Conservation (phyloP, 2,888 invertebrate species). For the Ichneumoninae sp. region DNA sequence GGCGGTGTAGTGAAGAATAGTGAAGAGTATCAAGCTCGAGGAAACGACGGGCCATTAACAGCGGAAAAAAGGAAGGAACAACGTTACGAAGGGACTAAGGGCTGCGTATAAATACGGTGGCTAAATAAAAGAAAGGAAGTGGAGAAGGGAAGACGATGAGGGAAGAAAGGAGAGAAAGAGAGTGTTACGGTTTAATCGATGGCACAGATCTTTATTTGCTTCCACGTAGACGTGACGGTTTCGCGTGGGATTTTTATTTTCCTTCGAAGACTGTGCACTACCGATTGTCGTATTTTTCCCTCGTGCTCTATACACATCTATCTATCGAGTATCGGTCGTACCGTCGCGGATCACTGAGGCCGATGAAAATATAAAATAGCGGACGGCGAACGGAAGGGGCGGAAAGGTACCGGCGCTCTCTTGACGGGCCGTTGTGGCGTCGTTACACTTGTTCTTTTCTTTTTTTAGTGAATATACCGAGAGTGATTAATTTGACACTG, state of each 20-base stretch:
- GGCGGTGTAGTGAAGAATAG: slow-evolving; percentile 22
- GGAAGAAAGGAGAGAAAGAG: slow-evolving; percentile 5
- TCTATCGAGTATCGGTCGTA: slow-evolving; percentile 20
- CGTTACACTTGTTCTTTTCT: neutral
- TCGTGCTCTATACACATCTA: neutral
- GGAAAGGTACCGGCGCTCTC: slow-evolving; percentile 6
- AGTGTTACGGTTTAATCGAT: slow-evolving; percentile 47
- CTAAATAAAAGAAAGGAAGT: neutral
- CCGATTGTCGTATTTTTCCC: slow-evolving; percentile 12
- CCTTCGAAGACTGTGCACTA: slow-evolving; percentile 7
- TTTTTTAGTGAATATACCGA: neutral
- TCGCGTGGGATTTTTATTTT: slow-evolving; percentile 34
- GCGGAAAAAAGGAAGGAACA: slow-evolving; percentile 19
- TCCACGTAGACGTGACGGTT: slow-evolving; percentile 36
- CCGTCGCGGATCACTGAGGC: slow-evolving; percentile 17
- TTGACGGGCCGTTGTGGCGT: slow-evolving; percentile 3
- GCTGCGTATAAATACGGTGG: slow-evolving; percentile 30
- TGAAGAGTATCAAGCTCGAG: slow-evolving; percentile 25
- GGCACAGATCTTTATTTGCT: slow-evolving; percentile 45
- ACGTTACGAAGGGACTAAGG: slow-evolving; percentile 31
- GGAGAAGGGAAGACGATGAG: neutral
- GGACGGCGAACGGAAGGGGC: slow-evolving; percentile 2
- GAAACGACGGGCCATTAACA: slow-evolving; percentile 40
- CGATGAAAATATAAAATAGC: slow-evolving; percentile 40
- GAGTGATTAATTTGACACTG: slow-evolving; percentile 22